Evolutionary conservation across 1,140 invertebrate genomes (phyloP).

Genomic region (Caenorhabditis remanei): DNA sequence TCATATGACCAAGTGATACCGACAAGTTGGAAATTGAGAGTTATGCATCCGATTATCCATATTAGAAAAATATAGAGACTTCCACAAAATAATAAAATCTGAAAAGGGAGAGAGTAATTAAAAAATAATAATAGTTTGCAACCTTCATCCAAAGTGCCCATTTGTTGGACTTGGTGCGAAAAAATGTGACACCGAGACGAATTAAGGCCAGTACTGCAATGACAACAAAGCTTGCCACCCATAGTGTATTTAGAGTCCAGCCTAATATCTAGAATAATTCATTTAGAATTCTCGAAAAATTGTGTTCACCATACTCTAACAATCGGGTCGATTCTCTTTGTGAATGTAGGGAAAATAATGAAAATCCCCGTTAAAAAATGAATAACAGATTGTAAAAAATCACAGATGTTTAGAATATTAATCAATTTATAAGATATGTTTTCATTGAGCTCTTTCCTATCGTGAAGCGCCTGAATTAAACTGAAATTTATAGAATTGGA

Average conservation of each 20-base stretch:
- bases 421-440: slow-evolving; percentile 23
- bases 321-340: not conserved
- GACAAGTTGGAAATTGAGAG: not conserved
- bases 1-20: not conserved
- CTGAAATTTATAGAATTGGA: not conserved
- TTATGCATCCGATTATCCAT: not conserved
- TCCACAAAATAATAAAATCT: not conserved
- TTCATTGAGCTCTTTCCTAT: not conserved
- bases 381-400: not conserved
- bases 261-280: not conserved
- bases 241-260: not conserved
- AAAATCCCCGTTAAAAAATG: slow-evolving; percentile 33
- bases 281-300: too few species aligned
- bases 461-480: not conserved
- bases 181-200: not conserved
- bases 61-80: not conserved
- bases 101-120: not conserved
- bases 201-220: not conserved
- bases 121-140: too few species aligned
- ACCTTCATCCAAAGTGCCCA: not conserved
- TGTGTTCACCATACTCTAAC: not conserved
- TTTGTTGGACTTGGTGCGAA: not conserved
- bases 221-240: not conserved
- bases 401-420: not conserved
- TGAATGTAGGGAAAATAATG: not conserved